A percentile compares a stretch with the other conserved stretches of the same genome.
These are phyloP conservation scores for Strongylocentrotus purpuratus DNA, from an alignment of 35 echinoderm and acorn worm genomes.

Conservation along the genomic window DNA sequence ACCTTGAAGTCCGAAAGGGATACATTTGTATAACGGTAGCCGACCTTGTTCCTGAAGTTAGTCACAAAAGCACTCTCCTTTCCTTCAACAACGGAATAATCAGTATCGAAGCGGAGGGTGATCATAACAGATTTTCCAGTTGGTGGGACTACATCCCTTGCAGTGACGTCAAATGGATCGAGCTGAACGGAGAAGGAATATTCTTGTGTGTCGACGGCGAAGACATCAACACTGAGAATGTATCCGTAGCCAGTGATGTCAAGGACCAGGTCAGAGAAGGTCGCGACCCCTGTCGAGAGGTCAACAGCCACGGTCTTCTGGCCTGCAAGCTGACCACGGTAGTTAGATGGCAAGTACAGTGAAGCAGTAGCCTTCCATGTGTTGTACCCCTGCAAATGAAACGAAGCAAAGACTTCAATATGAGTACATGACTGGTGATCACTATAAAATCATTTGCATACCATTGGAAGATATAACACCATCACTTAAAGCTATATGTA, in stretches of 20 bases:
- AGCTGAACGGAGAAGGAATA: constrained; percentile 58
- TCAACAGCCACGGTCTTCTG: constrained; percentile 62
- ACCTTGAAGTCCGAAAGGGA: constrained; percentile 64
- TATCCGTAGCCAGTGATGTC: constrained; percentile 63
- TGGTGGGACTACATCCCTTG: constrained; percentile 14
- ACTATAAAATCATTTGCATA: background rate
- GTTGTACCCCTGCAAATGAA: constrained; percentile 37
- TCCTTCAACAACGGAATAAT: constrained; percentile 65
- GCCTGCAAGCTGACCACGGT: constrained; percentile 69
- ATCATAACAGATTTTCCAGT: constrained; percentile 56
- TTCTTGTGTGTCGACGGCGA: constrained; percentile 34
- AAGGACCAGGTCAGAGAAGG: constrained; percentile 65
- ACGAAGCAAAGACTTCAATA: background rate
- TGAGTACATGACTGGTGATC: background rate
- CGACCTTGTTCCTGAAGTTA: constrained; percentile 77
- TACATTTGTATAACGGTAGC: constrained; percentile 56
- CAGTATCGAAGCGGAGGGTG: constrained; percentile 57
- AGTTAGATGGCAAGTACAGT: constrained; percentile 60
- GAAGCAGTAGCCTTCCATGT: constrained; percentile 68
- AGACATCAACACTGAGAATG: constrained; percentile 57
- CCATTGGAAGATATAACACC: background rate
- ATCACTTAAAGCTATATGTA: background rate
- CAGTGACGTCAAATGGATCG: constrained; percentile 68
- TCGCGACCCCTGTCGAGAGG: constrained; percentile 59
- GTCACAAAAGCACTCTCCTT: constrained; percentile 56